Evolutionary conservation across 2,797 vertebrate species (phyloP).

Genomic region (Pampus argenteus): DNA sequence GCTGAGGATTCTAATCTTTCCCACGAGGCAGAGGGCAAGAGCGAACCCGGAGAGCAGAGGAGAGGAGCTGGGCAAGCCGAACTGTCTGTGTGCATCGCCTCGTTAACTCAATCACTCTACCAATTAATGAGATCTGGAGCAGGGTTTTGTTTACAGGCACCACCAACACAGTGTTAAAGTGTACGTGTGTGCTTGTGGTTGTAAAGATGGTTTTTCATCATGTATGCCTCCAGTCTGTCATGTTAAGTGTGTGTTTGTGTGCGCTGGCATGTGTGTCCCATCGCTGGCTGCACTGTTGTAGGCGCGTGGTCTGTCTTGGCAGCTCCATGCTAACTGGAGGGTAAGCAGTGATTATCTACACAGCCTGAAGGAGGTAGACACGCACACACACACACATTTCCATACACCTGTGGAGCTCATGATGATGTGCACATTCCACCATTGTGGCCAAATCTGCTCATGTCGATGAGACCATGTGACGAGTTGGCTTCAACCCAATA

Average conservation of each 20-base stretch:
- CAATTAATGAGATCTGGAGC: conserved; percentile 69
- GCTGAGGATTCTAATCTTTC: conserved; percentile 84
- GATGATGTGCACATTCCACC: conserved; percentile 46
- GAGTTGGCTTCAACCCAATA: conserved; percentile 39
- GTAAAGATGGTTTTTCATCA: conserved; percentile 28
- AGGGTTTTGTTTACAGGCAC: conserved; percentile 60
- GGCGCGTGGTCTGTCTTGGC: conserved; percentile 53
- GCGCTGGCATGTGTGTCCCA: not conserved
- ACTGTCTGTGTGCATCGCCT: conserved; percentile 56
- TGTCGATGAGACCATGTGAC: conserved; percentile 25
- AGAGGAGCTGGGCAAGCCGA: conserved; percentile 42
- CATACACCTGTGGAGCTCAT: conserved; percentile 32
- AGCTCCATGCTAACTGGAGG: conserved; percentile 32
- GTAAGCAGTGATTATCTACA: conserved; percentile 66
- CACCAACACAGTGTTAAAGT: conserved; percentile 29
- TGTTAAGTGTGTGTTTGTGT: conserved; percentile 25
- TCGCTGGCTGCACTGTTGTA: conserved; percentile 28
- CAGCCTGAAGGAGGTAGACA: conserved; percentile 23
- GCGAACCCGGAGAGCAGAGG: conserved; percentile 59
- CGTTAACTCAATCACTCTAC: conserved; percentile 68
- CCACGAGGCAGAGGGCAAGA: conserved; percentile 70
- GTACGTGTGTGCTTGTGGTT: conserved; percentile 1
- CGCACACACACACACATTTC: conserved; percentile 6
- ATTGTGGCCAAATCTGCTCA: conserved; percentile 35
- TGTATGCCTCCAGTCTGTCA: conserved; percentile 40